Conservation (phyloP, 2,113 vertebrate genomes). For the Numida meleagris region DNA sequence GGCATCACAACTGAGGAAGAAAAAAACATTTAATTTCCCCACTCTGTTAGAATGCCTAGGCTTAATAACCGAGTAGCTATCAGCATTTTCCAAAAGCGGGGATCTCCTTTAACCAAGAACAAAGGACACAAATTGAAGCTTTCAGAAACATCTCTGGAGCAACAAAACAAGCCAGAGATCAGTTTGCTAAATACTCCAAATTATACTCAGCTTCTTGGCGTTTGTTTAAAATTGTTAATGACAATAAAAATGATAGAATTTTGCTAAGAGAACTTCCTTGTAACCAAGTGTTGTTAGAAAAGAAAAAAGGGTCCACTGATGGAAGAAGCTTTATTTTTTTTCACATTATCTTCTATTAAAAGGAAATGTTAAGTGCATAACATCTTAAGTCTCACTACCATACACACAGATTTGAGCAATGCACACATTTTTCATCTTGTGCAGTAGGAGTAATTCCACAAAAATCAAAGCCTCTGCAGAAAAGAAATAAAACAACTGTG, state of each 20-base stretch:
- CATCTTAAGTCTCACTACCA: neutral
- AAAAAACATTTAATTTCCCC: neutral
- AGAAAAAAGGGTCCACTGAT: neutral
- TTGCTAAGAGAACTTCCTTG: neutral
- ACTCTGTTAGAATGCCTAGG: neutral
- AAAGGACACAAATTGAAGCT: neutral
- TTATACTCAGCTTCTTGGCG: neutral
- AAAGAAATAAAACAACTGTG: neutral
- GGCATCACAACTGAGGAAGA: neutral
- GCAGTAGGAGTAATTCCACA: neutral
- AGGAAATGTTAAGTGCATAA: neutral
- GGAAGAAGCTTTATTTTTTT: neutral
- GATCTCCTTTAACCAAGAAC: neutral
- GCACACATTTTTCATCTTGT: neutral
- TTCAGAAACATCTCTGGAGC: neutral
- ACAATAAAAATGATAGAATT: neutral
- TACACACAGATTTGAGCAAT: neutral
- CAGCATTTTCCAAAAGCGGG: neutral
- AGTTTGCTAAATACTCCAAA: neutral
- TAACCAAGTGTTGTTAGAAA: neutral
- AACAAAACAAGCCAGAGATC: neutral
- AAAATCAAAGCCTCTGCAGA: neutral
- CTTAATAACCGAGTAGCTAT: neutral
- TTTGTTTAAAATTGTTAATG: neutral
- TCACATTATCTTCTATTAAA: neutral